Evolutionary conservation across 30 jellyfish, hydroid and myxozoan species (phyloP), one percentile per base, ranked within the genome.

Genomic region (Clytia hemisphaerica): DNA sequence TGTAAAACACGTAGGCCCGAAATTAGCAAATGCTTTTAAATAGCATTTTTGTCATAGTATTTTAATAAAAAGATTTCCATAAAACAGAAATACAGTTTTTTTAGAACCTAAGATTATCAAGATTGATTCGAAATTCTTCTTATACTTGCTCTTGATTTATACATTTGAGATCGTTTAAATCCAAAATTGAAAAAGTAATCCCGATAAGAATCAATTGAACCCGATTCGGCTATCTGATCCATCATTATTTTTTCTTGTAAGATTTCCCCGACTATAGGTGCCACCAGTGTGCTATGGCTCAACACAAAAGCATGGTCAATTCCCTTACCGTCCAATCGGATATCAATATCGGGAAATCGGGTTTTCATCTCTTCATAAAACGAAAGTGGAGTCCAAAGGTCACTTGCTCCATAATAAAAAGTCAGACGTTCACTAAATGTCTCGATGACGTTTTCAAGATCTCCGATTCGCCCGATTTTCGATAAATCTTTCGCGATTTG

Each of bases 361-460:
- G 71, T 81, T 50, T n/a, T 59, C 93, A 80, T 80, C 33, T 59
- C 72, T 1, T 59, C 76, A 28, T 42, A 69, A 45, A 71, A 71
- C 37, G 85, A 61, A 30, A 50, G 30, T 21, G 93, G 93, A 9
- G 67, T 80, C 85, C 86, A 80, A 10, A 81, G 81, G 55, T 80
- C 93, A 35, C 37, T 71, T 0, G 21, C 45, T 44, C 87, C 93
- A 70, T 80, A 80, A 63, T 80, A 80, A 24, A 80, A 58, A 31
- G 84, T 77, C 3, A 80, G 35, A 35, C 71, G 71, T 7, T 70
- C 80, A 28, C 31, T 35, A 35, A 58, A n/a, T 6, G 49, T 61
- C 16, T 58, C 54, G 64, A 80, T 60, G 18, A 61, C 72, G 14
- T 57, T 48, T 22, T 50, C 81, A 4, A 61, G 78, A 5, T 48